These are phyloP conservation scores for Hippoglossus hippoglossus DNA, from an alignment of 2,797 vertebrate genomes.

Conservation along the genomic window DNA sequence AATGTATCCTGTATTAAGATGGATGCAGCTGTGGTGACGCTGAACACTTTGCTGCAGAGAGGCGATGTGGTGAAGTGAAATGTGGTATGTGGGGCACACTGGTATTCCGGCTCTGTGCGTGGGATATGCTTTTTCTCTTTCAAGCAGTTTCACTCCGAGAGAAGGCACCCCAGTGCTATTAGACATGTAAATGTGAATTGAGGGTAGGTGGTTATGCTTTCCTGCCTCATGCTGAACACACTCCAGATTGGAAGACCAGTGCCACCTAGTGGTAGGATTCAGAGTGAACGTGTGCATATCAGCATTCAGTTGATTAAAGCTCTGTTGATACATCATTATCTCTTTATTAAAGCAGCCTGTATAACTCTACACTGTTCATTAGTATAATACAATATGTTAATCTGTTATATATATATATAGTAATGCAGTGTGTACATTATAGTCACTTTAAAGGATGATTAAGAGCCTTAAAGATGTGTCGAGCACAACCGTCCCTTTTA, in stretches of 20 bases:
- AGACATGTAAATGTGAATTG: slow-evolving; percentile 78
- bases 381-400: slow-evolving; percentile 7
- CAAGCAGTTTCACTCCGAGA: slow-evolving; percentile 59
- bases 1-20: slow-evolving; percentile 6
- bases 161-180: slow-evolving; percentile 61
- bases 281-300: slow-evolving; percentile 5
- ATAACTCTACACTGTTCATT: background rate
- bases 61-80: slow-evolving; percentile 45
- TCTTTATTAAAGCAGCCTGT: slow-evolving; percentile 27
- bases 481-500: background rate
- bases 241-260: slow-evolving; percentile 74
- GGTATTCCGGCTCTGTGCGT: slow-evolving; percentile 70
- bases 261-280: slow-evolving; percentile 76
- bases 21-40: slow-evolving; percentile 14
- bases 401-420: background rate
- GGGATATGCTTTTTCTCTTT: slow-evolving; percentile 67
- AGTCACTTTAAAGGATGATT: slow-evolving; percentile 11
- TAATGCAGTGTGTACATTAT: background rate
- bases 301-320: slow-evolving; percentile 33
- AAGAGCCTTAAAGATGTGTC: slow-evolving; percentile 5
- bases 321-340: slow-evolving; percentile 19
- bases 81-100: slow-evolving; percentile 29
- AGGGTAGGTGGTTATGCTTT: slow-evolving; percentile 77
- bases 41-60: slow-evolving; percentile 35
- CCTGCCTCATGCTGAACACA: slow-evolving; percentile 43